Conservation (phyloP, 2,797 vertebrate genomes). For the Borostomias antarcticus region DNA sequence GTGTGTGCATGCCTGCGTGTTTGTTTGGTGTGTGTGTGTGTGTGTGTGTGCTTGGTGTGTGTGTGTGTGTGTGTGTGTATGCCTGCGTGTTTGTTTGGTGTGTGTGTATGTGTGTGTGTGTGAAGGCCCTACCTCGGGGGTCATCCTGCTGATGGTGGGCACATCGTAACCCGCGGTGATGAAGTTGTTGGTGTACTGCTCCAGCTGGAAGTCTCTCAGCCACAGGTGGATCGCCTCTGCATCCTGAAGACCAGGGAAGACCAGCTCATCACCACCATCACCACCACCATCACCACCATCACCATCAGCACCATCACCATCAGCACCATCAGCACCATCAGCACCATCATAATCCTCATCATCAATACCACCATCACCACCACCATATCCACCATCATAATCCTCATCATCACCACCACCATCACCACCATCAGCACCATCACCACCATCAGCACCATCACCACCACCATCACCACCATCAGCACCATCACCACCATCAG, state of each 20-base stretch:
- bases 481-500: too few species aligned
- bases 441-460: too few species aligned
- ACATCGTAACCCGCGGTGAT: slow-evolving; percentile 90
- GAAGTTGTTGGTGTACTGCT: slow-evolving; percentile 90
- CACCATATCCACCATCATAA: too few species aligned
- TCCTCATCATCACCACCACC: too few species aligned
- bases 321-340: background rate
- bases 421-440: too few species aligned
- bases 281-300: background rate
- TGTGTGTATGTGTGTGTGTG: background rate
- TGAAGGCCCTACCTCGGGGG: slow-evolving; percentile 86
- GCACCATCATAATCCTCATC: too few species aligned
- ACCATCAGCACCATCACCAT: too few species aligned
- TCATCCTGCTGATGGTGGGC: slow-evolving; percentile 97
- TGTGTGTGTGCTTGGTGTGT: background rate
- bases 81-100: too few species aligned
- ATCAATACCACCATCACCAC: too few species aligned
- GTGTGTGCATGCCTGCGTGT: too few species aligned
- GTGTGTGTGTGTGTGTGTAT: background rate
- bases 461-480: too few species aligned
- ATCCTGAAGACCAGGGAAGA: slow-evolving; percentile 74
- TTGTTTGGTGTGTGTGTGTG: background rate
- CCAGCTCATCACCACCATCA: background rate
- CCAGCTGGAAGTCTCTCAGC: slow-evolving; percentile 93
- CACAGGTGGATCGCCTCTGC: slow-evolving; percentile 94